These are phyloP conservation scores for Bovichtus diacanthus DNA, from an alignment of 2,797 vertebrate genomes.

Conservation along the genomic window DNA sequence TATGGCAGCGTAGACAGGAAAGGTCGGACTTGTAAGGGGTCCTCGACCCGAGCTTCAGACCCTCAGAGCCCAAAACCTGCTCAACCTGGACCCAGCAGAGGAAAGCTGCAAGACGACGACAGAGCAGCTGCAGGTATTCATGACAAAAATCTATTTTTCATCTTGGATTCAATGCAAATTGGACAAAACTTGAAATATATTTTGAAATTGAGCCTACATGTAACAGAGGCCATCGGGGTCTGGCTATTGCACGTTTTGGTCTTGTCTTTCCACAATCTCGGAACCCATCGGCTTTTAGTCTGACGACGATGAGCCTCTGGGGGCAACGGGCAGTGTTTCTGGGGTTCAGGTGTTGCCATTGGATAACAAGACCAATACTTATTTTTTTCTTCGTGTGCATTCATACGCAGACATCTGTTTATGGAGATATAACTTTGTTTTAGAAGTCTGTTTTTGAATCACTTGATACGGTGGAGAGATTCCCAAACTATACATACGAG, in stretches of 20 bases:
- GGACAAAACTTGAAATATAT: background rate
- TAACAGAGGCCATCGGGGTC: background rate
- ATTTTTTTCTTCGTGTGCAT: too few relatives aligned
- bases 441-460: background rate
- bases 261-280: background rate
- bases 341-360: too few relatives aligned
- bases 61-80: conserved; percentile 30
- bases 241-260: background rate
- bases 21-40: background rate
- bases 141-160: background rate
- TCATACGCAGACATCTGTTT: too few relatives aligned
- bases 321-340: too few relatives aligned
- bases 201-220: background rate
- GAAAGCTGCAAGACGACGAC: conserved; percentile 33
- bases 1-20: conserved; percentile 15
- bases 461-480: background rate
- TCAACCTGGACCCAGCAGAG: conserved; percentile 23
- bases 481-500: background rate
- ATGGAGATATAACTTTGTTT: background rate
- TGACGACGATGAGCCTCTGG: too few relatives aligned
- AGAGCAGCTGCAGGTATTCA: conserved; percentile 59
- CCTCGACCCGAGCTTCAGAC: conserved; percentile 9
- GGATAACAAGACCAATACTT: too few relatives aligned
- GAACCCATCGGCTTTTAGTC: too few relatives aligned
- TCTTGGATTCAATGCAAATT: background rate